Conservation (phyloP, 2,797 vertebrate species). For the Catharus ustulatus region DNA sequence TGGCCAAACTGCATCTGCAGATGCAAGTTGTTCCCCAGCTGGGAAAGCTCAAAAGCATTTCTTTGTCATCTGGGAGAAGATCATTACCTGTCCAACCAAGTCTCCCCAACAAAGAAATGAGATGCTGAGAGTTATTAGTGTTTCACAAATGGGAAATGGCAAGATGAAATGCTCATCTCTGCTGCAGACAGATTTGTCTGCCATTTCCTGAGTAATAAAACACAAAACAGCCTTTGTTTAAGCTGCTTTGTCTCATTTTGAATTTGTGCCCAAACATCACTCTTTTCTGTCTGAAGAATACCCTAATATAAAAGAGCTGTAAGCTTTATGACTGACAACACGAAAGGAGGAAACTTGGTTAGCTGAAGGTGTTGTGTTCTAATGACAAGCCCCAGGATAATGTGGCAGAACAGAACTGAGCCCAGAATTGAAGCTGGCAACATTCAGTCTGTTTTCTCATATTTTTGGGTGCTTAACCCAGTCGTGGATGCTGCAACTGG, state of each 20-base stretch:
- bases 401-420: background rate
- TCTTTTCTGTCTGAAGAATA: background rate
- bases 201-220: background rate
- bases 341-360: background rate
- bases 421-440: background rate
- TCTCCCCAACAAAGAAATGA: background rate
- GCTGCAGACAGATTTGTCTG: background rate
- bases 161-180: background rate
- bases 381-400: background rate
- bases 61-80: background rate
- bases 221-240: constrained; percentile 3
- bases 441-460: background rate
- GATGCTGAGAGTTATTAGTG: background rate
- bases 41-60: background rate
- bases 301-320: background rate
- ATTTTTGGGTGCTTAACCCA: background rate
- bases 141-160: background rate
- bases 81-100: background rate
- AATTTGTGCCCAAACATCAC: background rate
- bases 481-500: background rate
- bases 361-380: background rate
- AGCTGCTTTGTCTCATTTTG: constrained; percentile 5
- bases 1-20: background rate
- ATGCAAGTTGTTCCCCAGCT: background rate
- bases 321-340: background rate